phyloP scores from a whole-genome alignment of 2,113 vertebrate species.

The Otolemur garnettii region DNA sequence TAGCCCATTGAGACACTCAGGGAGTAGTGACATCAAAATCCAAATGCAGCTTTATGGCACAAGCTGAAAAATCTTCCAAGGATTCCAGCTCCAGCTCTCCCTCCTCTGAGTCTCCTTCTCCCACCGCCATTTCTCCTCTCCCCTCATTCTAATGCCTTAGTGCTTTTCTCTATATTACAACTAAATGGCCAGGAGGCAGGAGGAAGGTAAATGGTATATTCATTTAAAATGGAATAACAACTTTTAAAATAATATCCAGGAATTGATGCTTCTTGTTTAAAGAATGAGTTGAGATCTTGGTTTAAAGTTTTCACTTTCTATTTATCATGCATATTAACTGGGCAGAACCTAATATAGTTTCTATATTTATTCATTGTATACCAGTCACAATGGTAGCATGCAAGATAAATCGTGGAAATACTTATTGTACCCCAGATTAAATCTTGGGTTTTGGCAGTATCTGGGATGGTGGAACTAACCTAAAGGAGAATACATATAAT shows the following conservation, averaged over 20 bases:
- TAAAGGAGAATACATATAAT: neutral
- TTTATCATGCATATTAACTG: neutral
- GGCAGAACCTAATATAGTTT: neutral
- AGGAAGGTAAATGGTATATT: neutral
- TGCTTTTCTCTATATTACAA: neutral
- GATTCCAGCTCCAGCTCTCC: neutral
- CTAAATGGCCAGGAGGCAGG: neutral
- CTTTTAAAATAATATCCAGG: neutral
- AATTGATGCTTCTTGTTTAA: neutral
- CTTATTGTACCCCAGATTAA: neutral
- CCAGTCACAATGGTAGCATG: neutral
- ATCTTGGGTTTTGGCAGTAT: neutral
- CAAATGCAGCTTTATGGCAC: neutral
- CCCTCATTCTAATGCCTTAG: neutral
- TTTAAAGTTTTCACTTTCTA: neutral
- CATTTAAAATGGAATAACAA: neutral
- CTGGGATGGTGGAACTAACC: neutral
- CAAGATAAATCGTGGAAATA: neutral
- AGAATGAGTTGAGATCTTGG: neutral
- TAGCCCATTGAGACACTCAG: neutral
- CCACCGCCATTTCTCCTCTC: neutral
- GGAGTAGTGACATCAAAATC: neutral
- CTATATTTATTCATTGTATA: neutral
- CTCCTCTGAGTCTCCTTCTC: accelerated
- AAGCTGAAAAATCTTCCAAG: neutral